Base-by-base conservation (phyloP, 2,888 invertebrate genomes). In the Macaria notata region DNA sequence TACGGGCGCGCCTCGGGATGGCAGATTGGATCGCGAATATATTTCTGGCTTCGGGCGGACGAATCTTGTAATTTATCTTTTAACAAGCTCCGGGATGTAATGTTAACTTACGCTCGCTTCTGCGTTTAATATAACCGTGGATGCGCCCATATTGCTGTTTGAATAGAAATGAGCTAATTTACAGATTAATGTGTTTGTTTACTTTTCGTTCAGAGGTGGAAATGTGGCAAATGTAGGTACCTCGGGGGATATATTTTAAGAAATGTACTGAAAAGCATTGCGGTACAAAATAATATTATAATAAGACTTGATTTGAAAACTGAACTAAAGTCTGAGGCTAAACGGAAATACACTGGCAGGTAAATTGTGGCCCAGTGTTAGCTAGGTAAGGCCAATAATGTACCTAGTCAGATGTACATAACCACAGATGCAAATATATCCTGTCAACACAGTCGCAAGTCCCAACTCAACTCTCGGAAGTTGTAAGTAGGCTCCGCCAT, bases 51-150 rank as follows among this genome's bases (percentile, higher is more conserved):
- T 5, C 33, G 7, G 33, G 9, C 41, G n/a, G 78, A 79, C 79
- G 77, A 77, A 78, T 65, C 62, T 76, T 80, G 82, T 84, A 86
- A 88, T 86, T 88, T 86, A 86, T 83, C 76, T 87, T 84, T 83
- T 85, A 87, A 88, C 85, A 80, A 86, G 83, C 73, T 81, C 44
- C 59, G 54, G 42, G 55, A 59, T 59, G 86, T 78, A 81, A 86
- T 83, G 84, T 79, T 86, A 87, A 86, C 86, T 88, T 86, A 82
- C 81, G 81, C 81, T 80, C 69, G 84, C 84, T 86, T 87, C 65
- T 85, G 83, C 84, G 83, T 83, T 87, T 85, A 86, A 83, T 83
- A 82, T 81, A 83, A 84, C 76, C 82, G 81, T 84, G 79, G 78
- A 74, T 76, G 78, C 79, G 83, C 79, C 53, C 19, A 19, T 46